These are phyloP conservation scores for Diplodus puntazzo DNA, from an alignment of 2,797 vertebrate genomes.

Conservation along the genomic window DNA sequence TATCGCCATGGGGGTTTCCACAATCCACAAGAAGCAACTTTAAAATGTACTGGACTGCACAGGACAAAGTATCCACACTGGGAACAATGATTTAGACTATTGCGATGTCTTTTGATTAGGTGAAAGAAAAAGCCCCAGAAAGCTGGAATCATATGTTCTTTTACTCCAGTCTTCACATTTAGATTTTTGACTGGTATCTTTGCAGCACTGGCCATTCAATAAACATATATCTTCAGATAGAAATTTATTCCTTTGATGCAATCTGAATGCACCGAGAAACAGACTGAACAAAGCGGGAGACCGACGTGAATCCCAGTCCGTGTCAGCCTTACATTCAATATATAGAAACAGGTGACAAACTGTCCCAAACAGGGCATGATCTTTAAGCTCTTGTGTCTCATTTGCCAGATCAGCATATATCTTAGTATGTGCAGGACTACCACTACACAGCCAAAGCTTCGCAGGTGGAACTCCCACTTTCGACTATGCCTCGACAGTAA, in stretches of 20 bases:
- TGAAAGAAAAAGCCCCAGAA: neutral
- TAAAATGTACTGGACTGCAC: neutral
- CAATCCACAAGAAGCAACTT: neutral
- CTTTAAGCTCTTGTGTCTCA: neutral
- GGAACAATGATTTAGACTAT: neutral
- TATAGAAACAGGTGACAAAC: neutral
- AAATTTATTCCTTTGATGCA: neutral
- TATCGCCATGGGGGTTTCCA: neutral
- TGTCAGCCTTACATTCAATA: neutral
- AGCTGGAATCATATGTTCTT: neutral
- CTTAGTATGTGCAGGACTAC: neutral
- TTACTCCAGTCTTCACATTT: neutral
- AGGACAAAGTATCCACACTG: neutral
- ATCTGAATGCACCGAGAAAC: neutral
- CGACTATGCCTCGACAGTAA: conserved; percentile 34
- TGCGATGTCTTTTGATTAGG: neutral
- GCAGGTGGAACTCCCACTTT: conserved; percentile 1
- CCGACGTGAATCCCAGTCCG: neutral
- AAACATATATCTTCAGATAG: too few species aligned
- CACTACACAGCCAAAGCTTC: neutral
- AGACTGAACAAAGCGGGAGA: too few species aligned
- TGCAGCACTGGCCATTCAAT: neutral
- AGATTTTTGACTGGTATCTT: neutral
- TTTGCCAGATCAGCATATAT: neutral
- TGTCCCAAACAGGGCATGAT: neutral